Percentiles rank a stretch among this genome's conserved stretches.
Conservation (phyloP, 2,113 vertebrate genomes). For the Rhombomys opimus region DNA sequence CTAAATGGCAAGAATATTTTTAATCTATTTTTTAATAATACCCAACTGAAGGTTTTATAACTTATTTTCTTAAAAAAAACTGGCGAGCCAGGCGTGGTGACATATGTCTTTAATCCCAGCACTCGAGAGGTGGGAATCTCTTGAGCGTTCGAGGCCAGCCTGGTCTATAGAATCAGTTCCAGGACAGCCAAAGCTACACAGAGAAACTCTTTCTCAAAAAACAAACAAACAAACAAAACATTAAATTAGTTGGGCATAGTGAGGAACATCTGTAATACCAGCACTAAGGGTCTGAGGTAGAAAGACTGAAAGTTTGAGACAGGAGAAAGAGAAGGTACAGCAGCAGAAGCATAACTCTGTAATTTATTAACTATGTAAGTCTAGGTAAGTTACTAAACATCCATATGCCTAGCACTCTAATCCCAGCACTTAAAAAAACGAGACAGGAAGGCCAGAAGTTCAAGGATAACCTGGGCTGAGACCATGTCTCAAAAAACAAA, state of each 20-base stretch:
- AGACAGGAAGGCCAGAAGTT: not conserved
- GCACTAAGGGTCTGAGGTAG: not conserved
- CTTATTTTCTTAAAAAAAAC: slow-evolving; percentile 62
- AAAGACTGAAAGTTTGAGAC: not conserved
- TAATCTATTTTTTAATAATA: slow-evolving; percentile 44
- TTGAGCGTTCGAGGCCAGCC: no score
- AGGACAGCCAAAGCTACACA: no score
- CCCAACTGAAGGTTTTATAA: slow-evolving; percentile 43
- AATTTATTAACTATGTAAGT: not conserved
- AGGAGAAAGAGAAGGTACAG: not conserved
- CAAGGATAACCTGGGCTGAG: not conserved
- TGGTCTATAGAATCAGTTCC: no score
- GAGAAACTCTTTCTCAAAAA: no score
- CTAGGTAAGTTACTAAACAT: not conserved
- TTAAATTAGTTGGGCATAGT: not conserved
- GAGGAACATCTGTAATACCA: not conserved
- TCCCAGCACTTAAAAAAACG: not conserved
- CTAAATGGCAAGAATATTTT: slow-evolving; percentile 32
- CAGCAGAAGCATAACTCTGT: no score
- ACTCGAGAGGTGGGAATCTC: no score
- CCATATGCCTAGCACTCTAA: not conserved
- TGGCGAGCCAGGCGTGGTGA: not conserved
- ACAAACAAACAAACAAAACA: no score
- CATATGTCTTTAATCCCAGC: not conserved
- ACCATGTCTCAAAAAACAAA: not conserved